Evolutionary conservation across 2,888 invertebrate genomes (phyloP).

Genomic region (Dasypolia templi): DNA sequence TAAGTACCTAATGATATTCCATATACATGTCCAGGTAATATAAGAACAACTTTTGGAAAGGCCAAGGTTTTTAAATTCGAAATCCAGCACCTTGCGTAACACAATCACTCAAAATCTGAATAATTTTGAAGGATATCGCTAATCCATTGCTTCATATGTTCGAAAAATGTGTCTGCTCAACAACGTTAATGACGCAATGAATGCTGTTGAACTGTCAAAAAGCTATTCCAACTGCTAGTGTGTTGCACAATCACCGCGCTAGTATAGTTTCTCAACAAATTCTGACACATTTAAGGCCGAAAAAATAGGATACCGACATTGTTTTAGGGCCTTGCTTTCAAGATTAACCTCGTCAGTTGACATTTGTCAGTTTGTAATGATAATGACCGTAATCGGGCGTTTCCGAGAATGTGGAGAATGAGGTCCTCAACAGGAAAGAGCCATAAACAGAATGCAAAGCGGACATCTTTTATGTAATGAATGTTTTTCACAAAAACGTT

Average conservation of each 20-base stretch:
- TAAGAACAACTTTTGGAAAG: background rate
- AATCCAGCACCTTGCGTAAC: too few relatives aligned
- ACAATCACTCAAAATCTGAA: too few relatives aligned
- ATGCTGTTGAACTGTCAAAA: too few relatives aligned
- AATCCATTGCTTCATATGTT: too few relatives aligned
- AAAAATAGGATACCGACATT: conserved; percentile 39
- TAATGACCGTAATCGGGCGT: conserved; percentile 67
- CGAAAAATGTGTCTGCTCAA: too few relatives aligned
- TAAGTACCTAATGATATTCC: background rate
- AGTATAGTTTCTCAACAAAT: background rate
- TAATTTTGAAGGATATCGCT: too few relatives aligned
- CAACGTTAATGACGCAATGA: too few relatives aligned
- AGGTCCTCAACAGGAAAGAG: conserved; percentile 60
- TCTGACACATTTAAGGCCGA: conserved; percentile 18
- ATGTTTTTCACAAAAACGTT: conserved; percentile 44
- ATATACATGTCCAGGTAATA: background rate
- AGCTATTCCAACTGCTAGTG: too few relatives aligned
- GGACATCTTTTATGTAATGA: conserved; percentile 33
- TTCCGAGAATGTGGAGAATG: conserved; percentile 67
- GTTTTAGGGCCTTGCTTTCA: conserved; percentile 55
- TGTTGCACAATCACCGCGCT: too few relatives aligned
- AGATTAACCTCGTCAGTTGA: conserved; percentile 65
- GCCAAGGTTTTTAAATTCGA: too few relatives aligned
- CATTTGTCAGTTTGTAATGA: conserved; percentile 64
- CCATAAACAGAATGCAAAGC: conserved; percentile 48